Evolutionary conservation across 2,113 vertebrate genomes (phyloP), one percentile per base, ranked within the genome.

Genomic region (Psittacara wagleri): DNA sequence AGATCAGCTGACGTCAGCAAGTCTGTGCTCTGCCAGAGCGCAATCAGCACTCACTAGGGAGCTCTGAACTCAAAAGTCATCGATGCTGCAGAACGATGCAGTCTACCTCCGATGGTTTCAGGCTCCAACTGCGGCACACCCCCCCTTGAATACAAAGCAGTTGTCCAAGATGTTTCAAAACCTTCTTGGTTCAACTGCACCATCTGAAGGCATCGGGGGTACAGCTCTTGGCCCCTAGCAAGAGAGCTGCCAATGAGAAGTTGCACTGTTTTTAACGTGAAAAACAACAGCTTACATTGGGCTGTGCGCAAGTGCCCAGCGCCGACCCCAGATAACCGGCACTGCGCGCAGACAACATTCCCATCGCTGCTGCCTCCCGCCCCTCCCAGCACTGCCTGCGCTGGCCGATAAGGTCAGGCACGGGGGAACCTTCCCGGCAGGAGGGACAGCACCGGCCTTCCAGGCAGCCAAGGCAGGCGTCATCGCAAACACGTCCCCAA

Each of bases 1-100:
- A 75, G 94, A 95, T 95, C 96, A 84, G 98, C 97, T 95, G 94
- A 97, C 55, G 83, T 96, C 97, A 98, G 97, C 78, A 91, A 88
- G 95, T 35, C 94, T 92, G 92, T 51, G 81, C 87, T 63, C 86
- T 96, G 98, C 97, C 98, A 98, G 98, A 88, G 92, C 52, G 4
- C 49, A 29, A 95, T 88, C 89, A 73, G 95, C 94, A 85, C 83
- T 86, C 85, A n/a, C 94, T 46, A 15, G 93, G 97, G 94, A 97
- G 92, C 68, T 31, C 52, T 8, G 75, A 54, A 46, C 94, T 83
- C 91, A 20, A 81, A 93, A 96, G 86, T 82, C 95, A 84, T 31
- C 33, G 35, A 66, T 49, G 83, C 93, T 91, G 89, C 97, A 95
- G 95, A 90, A 63, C 11, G 85, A 88, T 44, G 91, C 96, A 89